Conservation (phyloP, 2,797 vertebrate genomes). For the Oreortyx pictus region DNA sequence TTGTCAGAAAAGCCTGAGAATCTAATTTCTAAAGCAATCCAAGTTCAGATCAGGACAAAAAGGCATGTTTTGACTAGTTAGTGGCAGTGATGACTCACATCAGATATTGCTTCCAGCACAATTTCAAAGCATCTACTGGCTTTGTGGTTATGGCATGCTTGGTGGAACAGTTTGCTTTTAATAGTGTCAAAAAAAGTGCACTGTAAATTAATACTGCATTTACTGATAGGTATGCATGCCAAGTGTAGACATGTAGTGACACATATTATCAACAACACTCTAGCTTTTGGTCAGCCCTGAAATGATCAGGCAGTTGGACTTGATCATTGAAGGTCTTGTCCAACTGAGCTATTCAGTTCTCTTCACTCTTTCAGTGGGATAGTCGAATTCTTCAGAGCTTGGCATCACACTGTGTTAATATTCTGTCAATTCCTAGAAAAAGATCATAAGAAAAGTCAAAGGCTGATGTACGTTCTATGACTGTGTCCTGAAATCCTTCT, state of each 20-base stretch:
- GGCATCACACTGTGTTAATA: neutral
- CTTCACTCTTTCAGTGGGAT: neutral
- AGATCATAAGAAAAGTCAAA: neutral
- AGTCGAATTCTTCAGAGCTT: neutral
- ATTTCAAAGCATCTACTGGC: neutral
- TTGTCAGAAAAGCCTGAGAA: neutral
- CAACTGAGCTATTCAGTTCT: neutral
- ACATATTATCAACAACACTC: neutral
- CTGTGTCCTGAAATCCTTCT: neutral
- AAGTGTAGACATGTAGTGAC: neutral
- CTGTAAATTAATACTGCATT: neutral
- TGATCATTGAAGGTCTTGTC: neutral
- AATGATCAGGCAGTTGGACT: neutral
- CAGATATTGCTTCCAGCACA: neutral
- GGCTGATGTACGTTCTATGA: neutral
- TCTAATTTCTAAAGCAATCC: neutral
- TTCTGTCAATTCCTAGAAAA: neutral
- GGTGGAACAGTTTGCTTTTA: neutral
- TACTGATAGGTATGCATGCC: neutral
- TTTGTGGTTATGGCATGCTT: neutral
- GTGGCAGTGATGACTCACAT: neutral
- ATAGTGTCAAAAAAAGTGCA: neutral
- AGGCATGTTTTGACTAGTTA: neutral
- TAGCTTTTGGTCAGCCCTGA: neutral
- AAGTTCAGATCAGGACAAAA: slow-evolving; percentile 16